These are phyloP conservation scores for Rhinichthys osculus DNA, from an alignment of 2,797 vertebrate species.

Conservation along the genomic window DNA sequence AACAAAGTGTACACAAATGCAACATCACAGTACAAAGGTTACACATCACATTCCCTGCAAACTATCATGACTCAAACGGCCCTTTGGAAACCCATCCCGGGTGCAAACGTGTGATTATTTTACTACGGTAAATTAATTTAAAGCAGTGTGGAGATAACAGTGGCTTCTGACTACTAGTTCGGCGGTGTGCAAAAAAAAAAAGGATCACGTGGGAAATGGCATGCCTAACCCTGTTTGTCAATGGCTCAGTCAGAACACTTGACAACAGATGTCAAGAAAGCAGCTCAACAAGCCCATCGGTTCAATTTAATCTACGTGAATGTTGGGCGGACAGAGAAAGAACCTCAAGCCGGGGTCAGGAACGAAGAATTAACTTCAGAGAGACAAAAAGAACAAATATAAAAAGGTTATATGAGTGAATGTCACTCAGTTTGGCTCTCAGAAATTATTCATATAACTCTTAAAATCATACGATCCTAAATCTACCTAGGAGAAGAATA, in stretches of 20 bases:
- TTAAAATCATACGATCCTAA: slow-evolving; percentile 76
- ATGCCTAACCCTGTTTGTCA: slow-evolving; percentile 72
- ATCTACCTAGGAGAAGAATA: slow-evolving; percentile 54
- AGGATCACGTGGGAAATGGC: slow-evolving; percentile 51
- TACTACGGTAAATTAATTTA: neutral
- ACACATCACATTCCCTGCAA: slow-evolving; percentile 32
- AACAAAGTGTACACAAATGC: slow-evolving; percentile 36
- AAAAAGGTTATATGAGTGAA: slow-evolving; percentile 75
- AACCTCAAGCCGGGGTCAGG: slow-evolving; percentile 68
- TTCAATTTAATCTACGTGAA: slow-evolving; percentile 69
- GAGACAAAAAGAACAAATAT: slow-evolving; percentile 50
- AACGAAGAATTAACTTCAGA: slow-evolving; percentile 58
- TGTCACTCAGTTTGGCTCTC: slow-evolving; percentile 84
- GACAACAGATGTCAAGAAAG: slow-evolving; percentile 46
- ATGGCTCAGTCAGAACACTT: slow-evolving; percentile 65
- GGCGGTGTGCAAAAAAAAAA: slow-evolving; percentile 26
- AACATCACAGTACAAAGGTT: slow-evolving; percentile 49
- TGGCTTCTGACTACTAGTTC: slow-evolving; percentile 16
- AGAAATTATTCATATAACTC: slow-evolving; percentile 75
- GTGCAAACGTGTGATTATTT: slow-evolving; percentile 23
- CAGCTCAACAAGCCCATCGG: slow-evolving; percentile 71
- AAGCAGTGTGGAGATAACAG: slow-evolving; percentile 15
- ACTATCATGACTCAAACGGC: slow-evolving; percentile 30
- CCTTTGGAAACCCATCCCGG: slow-evolving; percentile 33
- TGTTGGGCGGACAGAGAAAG: slow-evolving; percentile 69